These are phyloP conservation scores for Andricus grossulariae DNA, from an alignment of 1,140 invertebrate genomes.

Conservation along the genomic window DNA sequence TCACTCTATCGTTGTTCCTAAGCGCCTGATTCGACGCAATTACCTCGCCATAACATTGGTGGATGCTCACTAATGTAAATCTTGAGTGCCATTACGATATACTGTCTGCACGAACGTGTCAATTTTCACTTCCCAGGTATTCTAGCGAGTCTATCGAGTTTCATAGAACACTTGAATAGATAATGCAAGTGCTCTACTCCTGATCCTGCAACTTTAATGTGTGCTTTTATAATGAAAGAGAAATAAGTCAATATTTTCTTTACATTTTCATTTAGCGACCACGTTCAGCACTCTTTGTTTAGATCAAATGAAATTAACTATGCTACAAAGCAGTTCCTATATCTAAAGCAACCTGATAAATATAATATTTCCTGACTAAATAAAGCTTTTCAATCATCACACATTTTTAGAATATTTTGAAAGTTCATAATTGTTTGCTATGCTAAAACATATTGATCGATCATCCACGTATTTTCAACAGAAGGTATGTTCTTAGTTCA, in stretches of 20 bases:
- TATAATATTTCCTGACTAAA: no score
- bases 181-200: slow-evolving; percentile 23
- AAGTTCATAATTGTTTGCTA: slow-evolving; percentile 3
- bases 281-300: background rate
- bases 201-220: slow-evolving; percentile 26
- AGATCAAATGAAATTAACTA: no score
- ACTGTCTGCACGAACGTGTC: slow-evolving; percentile 40
- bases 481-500: slow-evolving; percentile 53
- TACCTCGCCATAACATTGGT: slow-evolving; percentile 51
- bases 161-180: slow-evolving; percentile 25
- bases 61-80: slow-evolving; percentile 56
- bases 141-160: slow-evolving; percentile 22
- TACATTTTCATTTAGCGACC: slow-evolving; percentile 14
- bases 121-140: slow-evolving; percentile 54
- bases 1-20: background rate
- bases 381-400: no score
- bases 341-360: no score
- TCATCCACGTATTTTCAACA: slow-evolving; percentile 49
- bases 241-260: slow-evolving; percentile 21
- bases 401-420: no score
- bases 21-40: slow-evolving; percentile 45
- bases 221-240: slow-evolving; percentile 4
- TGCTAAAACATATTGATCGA: slow-evolving; percentile 17
- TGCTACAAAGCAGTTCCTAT: no score
- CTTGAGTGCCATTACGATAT: slow-evolving; percentile 45